Evolutionary conservation across 2,797 vertebrate species (phyloP).

Genomic region (Rhadinocentrus ornatus): DNA sequence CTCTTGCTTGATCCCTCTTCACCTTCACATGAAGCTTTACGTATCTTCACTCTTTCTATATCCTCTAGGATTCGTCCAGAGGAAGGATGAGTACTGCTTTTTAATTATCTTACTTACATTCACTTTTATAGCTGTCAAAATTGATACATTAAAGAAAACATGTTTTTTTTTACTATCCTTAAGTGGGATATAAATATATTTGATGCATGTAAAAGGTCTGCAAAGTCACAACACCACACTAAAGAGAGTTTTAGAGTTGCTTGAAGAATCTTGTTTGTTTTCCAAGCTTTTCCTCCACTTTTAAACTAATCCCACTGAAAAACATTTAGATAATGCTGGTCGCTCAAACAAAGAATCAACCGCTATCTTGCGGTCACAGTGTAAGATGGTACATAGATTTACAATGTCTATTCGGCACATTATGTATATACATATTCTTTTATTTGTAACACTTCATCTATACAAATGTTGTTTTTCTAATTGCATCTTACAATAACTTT

Average conservation of each 20-base stretch:
- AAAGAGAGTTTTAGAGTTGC: background rate
- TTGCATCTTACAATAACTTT: background rate
- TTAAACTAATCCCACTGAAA: background rate
- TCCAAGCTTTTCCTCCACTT: background rate
- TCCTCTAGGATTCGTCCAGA: constrained; percentile 21
- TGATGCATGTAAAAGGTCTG: background rate
- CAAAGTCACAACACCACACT: background rate
- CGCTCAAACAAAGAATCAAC: background rate
- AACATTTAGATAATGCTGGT: background rate
- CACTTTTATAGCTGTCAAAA: background rate
- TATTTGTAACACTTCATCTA: background rate
- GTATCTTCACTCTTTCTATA: constrained; percentile 29
- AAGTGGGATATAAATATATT: background rate
- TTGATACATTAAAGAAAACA: background rate
- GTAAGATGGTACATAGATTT: background rate
- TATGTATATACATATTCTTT: background rate
- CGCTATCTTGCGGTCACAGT: background rate
- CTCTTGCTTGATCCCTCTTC: constrained; percentile 38
- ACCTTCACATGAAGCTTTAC: constrained; percentile 34
- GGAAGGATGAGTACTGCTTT: constrained; percentile 16
- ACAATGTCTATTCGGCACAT: background rate
- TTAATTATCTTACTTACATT: constrained; percentile 2
- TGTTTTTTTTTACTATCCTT: background rate
- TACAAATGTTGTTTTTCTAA: background rate
- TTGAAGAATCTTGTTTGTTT: background rate